Conservation (phyloP, 2,797 vertebrate genomes). For the Crenichthys baileyi region DNA sequence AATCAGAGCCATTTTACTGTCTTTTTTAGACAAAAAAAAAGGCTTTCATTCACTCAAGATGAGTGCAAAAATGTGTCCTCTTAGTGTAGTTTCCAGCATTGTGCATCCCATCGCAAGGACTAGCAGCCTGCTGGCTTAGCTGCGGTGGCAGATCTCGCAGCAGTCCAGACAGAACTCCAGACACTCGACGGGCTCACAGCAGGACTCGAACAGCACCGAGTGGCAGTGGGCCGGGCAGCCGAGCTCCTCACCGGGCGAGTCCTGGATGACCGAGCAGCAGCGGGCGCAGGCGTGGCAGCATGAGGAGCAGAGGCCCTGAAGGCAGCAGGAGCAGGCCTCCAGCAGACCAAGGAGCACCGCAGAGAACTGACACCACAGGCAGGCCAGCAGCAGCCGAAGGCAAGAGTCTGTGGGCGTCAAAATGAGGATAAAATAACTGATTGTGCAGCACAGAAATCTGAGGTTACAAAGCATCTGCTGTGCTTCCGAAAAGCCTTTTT, state of each 20-base stretch:
- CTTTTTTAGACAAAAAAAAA: neutral
- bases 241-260: constrained; percentile 73
- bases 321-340: constrained; percentile 54
- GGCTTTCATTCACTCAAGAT: neutral
- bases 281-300: constrained; percentile 70
- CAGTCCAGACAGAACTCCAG: constrained; percentile 81
- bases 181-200: constrained; percentile 74
- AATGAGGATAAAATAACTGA: neutral
- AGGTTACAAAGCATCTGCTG: constrained; percentile 30
- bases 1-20: neutral
- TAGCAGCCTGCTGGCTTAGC: constrained; percentile 43
- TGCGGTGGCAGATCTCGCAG: constrained; percentile 73
- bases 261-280: constrained; percentile 63
- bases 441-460: constrained; percentile 1
- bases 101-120: neutral
- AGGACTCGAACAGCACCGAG: constrained; percentile 78
- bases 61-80: too few relatives aligned
- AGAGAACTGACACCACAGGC: constrained; percentile 56
- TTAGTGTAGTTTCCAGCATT: neutral
- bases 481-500: constrained; percentile 38
- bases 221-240: constrained; percentile 80
- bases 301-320: constrained; percentile 50
- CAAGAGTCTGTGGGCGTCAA: constrained; percentile 49
- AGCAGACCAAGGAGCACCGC: constrained; percentile 61
- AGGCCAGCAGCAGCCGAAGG: constrained; percentile 73